Conservation (phyloP, 2,797 vertebrate species). For the Malacoraja senta region DNA sequence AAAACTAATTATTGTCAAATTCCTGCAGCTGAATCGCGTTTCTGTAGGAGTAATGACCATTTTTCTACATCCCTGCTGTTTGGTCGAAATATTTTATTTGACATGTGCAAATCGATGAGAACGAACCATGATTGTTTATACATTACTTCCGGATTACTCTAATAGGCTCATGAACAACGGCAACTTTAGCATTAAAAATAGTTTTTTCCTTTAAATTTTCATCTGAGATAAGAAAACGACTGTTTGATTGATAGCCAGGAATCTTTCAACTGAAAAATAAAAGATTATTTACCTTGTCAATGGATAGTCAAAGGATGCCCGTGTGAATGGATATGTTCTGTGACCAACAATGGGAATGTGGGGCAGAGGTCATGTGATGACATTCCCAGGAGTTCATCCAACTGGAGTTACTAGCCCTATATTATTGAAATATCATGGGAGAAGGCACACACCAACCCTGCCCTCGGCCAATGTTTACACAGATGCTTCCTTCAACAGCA, state of each 20-base stretch:
- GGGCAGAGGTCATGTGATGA: not conserved
- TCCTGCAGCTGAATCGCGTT: not conserved
- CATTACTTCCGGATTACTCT: not conserved
- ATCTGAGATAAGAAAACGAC: not conserved
- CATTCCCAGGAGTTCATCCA: not conserved
- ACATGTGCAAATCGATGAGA: not conserved
- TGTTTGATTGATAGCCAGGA: not conserved
- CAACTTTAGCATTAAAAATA: not conserved
- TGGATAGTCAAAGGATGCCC: not conserved
- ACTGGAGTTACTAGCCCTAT: not conserved
- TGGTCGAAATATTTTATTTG: not conserved
- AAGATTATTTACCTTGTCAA: not conserved
- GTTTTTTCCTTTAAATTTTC: not conserved
- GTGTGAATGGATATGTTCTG: too few relatives aligned
- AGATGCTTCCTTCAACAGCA: not conserved
- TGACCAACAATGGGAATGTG: not conserved
- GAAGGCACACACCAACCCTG: not conserved
- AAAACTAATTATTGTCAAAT: not conserved
- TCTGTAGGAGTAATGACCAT: not conserved
- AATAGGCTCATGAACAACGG: not conserved
- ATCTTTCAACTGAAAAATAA: not conserved
- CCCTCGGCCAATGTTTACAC: not conserved
- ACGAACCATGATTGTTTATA: not conserved
- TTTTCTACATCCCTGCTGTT: not conserved
- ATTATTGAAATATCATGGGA: not conserved